Base-by-base conservation (phyloP, 2,888 invertebrate species). In the Loripinus fragilis region DNA sequence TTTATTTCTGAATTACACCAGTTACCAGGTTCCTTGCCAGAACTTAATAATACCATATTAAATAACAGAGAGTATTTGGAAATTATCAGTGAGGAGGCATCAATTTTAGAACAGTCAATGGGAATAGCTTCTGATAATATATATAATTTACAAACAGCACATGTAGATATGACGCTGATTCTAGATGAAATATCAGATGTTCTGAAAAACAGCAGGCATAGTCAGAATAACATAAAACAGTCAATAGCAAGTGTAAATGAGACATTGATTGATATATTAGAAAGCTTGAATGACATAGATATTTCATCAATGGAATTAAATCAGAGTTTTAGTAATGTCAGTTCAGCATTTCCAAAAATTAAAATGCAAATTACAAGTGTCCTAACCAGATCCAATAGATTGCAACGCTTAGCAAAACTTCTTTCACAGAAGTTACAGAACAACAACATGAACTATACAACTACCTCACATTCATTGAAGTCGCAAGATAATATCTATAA, bases 21-120 rank as follows among this genome's bases (percentile, higher is more conserved):
- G 20, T 60, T 60, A 33, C 20, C 60, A 23, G 80, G 80, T 1
- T 52, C 78, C 12, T 65, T 80, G 0, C 10, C 64, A 20, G 71
- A 80, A 25, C 23, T 83, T 15, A 74, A 70, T 25, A 20, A 64
- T 5, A 70, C 71, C 50, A 25, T 81, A 0, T 48, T 75, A 25
- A 81, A 81, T 42, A 66, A 74, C n/a, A 78, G 81, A 10, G 68
- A 60, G 38, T 45, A 71, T 28, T 35, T 83, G n/a, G 48, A 69
- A 5, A 50, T 68, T n/a, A 67, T 76, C 8, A 41, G 67, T 45
- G 69, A 33, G 10, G 64, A 48, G 25, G 64, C 78, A 25, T 33
- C 25, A n/a, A 33, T 20, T 12, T 60, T 76, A 10, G 50, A 76
- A 52, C 17, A 33, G 7, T 55, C 76, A 55, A 50, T 81, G 5